Base-by-base conservation (phyloP, 1,140 invertebrate genomes). In the Hycleus cichorii region DNA sequence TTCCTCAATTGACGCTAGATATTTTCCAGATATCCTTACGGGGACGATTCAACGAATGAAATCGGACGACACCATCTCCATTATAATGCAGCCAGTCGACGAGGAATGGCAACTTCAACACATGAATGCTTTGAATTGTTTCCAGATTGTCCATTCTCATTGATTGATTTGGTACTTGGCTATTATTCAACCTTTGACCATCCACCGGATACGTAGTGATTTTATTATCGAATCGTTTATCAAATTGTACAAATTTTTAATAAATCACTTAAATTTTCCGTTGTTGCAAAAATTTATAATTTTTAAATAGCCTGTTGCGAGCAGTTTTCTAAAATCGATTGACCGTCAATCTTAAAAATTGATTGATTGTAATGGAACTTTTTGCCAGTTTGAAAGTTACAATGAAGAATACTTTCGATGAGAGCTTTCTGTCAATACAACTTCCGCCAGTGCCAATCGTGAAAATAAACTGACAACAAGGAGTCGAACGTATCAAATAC, bases 161-260 rank as follows among this genome's bases (percentile, higher is more conserved):
- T 55, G 43, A 55, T 55, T 47, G 52, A 55, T 55, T 46, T 55
- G 2, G 52, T 27, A 7, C 44, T 55, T n/a, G 52, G 45, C 27
- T 55, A 47, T 47, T 55, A 55, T 47, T 55, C 52, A 32, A 32
- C 32, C 4, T 2, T 32, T 32, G 32, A 32, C 4, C 32, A 32
- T 32, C 32, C 32, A 32, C 32, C 32, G 32, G 32, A 32, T 32
- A 32, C 32, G 3, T 32, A 32, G 7, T 32, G 4, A 32, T 32
- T 32, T 32, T 32, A 32, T 32, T 0, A 2, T 0, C 4, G 44
- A 25, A 45, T 42, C 11, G 8, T 45, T 6, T 5, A 32, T 32
- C 32, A 32, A 18, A 32, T 7, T 32, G 32, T 32, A 32, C 4
- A 32, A 1, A 32, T 32, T 32, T 32, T 7, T 4, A 32, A 32